phyloP scores from a whole-genome alignment of 92 coral and sea anemone species.

The Porites lobata region DNA sequence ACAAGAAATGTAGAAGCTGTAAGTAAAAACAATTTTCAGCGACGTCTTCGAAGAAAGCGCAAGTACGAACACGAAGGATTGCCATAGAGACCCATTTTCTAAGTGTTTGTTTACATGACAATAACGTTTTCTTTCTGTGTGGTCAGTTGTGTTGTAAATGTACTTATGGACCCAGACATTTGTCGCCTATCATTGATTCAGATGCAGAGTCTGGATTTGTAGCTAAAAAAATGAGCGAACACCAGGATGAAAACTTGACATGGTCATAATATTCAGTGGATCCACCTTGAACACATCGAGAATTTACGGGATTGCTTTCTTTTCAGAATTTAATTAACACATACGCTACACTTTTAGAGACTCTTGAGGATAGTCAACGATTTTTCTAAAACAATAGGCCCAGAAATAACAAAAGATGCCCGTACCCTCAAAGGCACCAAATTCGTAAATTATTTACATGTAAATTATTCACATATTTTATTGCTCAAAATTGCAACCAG shows the following conservation, averaged over 20 bases:
- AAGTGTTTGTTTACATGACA: not conserved
- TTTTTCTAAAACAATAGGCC: not conserved
- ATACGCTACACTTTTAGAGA: no score
- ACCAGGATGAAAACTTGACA: no score
- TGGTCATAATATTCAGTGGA: no score
- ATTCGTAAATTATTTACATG: conserved; percentile 25
- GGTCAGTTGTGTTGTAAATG: conserved; percentile 4
- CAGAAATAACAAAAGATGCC: not conserved
- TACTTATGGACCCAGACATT: not conserved
- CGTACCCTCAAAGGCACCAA: not conserved
- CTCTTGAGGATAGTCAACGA: not conserved
- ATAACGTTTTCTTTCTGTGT: not conserved
- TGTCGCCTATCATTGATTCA: no score
- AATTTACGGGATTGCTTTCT: not conserved
- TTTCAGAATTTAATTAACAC: not conserved
- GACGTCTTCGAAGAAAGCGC: no score
- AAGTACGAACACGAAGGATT: no score
- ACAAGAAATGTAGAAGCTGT: no score
- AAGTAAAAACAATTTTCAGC: no score
- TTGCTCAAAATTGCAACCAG: no score
- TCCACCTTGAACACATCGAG: no score
- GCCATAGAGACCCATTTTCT: not conserved
- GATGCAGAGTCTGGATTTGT: no score
- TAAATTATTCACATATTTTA: conserved; percentile 31
- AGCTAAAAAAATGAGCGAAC: no score